Percentiles rank a stretch among this genome's conserved stretches.
phyloP scores from a whole-genome alignment of 2,888 invertebrate species.

The Listrodromus nycthemerus region DNA sequence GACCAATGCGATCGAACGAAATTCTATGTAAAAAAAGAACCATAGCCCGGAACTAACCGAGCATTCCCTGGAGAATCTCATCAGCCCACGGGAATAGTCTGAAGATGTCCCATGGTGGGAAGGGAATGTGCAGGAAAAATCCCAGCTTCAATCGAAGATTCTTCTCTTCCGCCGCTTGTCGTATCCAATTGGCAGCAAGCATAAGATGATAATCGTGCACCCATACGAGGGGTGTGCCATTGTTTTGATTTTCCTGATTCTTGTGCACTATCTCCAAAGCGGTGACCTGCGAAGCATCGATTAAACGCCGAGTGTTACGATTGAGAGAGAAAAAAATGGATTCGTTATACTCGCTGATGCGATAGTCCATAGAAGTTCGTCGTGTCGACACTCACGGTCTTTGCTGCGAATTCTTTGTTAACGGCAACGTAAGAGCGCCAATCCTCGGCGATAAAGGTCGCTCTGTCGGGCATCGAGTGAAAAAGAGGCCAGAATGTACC shows the following conservation, averaged over 20 bases:
- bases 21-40: not conserved
- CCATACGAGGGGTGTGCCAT: conserved; percentile 92
- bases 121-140: conserved; percentile 97
- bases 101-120: conserved; percentile 97
- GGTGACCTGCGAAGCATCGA: conserved; percentile 73
- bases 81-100: conserved; percentile 96
- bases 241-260: conserved; percentile 78
- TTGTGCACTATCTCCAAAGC: conserved; percentile 80
- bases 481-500: conserved; percentile 97
- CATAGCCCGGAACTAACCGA: conserved; percentile 86
- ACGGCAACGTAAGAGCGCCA: conserved; percentile 93
- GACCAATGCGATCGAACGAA: not conserved
- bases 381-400: conserved; percentile 86
- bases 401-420: conserved; percentile 93
- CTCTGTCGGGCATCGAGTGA: conserved; percentile 96
- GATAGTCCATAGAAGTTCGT: not conserved
- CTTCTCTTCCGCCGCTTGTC: conserved; percentile 93
- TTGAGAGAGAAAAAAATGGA: not conserved
- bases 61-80: conserved; percentile 96
- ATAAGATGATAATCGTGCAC: conserved; percentile 97
- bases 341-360: not conserved
- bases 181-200: conserved; percentile 96
- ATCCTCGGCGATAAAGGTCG: conserved; percentile 92
- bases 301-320: not conserved
- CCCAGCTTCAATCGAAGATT: conserved; percentile 92